Percentiles rank a stretch among this genome's conserved stretches.
These are phyloP conservation scores for Pseudonaja textilis DNA, from an alignment of 2,113 vertebrate genomes.

Conservation along the genomic window DNA sequence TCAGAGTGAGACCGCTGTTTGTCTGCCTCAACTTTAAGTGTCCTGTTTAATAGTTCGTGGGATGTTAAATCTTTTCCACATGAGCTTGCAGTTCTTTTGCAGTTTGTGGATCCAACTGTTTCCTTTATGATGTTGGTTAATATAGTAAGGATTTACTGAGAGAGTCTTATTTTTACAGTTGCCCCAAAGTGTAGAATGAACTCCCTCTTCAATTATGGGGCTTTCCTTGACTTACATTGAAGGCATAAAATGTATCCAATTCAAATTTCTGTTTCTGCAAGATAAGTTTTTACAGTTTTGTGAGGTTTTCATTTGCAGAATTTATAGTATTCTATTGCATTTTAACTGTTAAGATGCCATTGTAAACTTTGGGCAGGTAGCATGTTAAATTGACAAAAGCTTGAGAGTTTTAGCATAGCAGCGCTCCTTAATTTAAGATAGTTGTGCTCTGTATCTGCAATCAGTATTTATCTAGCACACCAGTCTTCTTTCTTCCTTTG, in stretches of 20 bases:
- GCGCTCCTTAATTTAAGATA: background rate
- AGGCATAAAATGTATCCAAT: background rate
- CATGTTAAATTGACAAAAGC: background rate
- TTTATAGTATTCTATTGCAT: background rate
- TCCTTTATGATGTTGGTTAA: background rate
- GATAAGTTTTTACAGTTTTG: background rate
- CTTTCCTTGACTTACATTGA: background rate
- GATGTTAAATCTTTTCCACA: background rate
- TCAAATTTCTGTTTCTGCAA: background rate
- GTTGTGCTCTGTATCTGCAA: background rate
- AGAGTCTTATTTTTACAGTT: background rate
- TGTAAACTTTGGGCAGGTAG: background rate
- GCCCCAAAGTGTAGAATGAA: background rate
- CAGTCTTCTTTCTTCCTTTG: background rate
- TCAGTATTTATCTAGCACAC: background rate
- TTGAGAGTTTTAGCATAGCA: background rate
- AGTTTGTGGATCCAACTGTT: background rate
- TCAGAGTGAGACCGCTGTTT: background rate
- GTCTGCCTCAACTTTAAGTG: background rate
- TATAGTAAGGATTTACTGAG: background rate
- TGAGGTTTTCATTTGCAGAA: background rate
- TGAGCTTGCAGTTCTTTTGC: background rate
- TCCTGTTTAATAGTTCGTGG: background rate
- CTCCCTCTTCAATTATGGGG: background rate
- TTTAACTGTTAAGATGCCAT: background rate